A percentile compares a stretch with the other conserved stretches of the same genome.
phyloP scores from a whole-genome alignment of 2,797 vertebrate species.

The Otus scops region DNA sequence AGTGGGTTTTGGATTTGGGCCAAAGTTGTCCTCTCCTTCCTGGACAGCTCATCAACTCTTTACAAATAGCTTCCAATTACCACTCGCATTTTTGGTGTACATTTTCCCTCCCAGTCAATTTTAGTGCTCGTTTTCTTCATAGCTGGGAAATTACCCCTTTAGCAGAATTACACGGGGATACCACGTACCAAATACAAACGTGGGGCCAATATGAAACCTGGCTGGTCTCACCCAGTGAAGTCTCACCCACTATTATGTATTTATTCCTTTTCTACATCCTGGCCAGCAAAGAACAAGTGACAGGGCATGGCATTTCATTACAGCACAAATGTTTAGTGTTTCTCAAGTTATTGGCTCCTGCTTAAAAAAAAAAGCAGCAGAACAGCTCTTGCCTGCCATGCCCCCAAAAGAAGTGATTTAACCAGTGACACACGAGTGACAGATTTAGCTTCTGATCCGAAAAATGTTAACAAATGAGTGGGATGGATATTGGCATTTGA shows the following conservation, averaged over 20 bases:
- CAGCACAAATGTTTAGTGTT: neutral
- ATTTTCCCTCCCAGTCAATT: slow-evolving; percentile 4
- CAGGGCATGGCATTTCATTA: neutral
- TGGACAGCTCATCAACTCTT: slow-evolving; percentile 55
- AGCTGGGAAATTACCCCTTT: neutral
- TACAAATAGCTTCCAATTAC: slow-evolving; percentile 49
- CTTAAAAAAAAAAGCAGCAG: neutral
- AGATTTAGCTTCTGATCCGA: slow-evolving; percentile 60
- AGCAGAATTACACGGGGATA: neutral
- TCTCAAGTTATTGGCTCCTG: neutral
- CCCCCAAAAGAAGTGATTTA: slow-evolving; percentile 33
- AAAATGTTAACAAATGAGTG: slow-evolving; percentile 52
- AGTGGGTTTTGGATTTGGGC: slow-evolving; percentile 35
- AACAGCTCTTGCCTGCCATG: slow-evolving; percentile 15
- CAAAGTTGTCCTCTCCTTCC: slow-evolving; percentile 53
- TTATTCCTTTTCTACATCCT: neutral
- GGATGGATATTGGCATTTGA: slow-evolving; percentile 58
- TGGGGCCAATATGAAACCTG: neutral
- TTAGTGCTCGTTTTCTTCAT: slow-evolving; percentile 7
- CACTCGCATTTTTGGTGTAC: neutral
- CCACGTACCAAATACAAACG: neutral
- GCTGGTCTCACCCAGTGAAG: neutral
- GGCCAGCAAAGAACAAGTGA: neutral
- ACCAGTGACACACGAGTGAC: slow-evolving; percentile 23
- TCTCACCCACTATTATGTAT: neutral